phyloP scores from a whole-genome alignment of 2,888 invertebrate genomes.

The Oscheius myriophilus region DNA sequence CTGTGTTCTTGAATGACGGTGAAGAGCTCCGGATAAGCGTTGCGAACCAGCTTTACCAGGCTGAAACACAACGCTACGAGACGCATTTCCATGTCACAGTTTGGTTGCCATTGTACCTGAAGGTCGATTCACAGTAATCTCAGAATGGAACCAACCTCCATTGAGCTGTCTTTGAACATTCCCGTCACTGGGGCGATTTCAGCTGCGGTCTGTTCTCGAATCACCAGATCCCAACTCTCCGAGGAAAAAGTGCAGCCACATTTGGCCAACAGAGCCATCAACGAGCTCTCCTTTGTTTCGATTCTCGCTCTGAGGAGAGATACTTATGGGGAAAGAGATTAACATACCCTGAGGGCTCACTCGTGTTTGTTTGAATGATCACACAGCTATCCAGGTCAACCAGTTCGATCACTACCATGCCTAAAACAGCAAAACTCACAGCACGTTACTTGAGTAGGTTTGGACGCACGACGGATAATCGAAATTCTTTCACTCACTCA shows the following conservation, averaged over 20 bases:
- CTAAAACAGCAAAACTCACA: background rate
- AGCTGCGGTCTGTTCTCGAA: conserved; percentile 42
- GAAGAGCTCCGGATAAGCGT: conserved; percentile 63
- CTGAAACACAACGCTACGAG: conserved; percentile 62
- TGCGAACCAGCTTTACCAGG: conserved; percentile 65
- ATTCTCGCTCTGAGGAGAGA: conserved; percentile 34
- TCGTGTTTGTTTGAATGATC: conserved; percentile 19
- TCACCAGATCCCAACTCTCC: conserved; percentile 59
- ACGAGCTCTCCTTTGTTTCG: conserved; percentile 38
- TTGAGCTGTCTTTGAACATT: conserved; percentile 63
- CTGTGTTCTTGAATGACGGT: conserved; percentile 63
- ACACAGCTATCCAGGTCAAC: conserved; percentile 14
- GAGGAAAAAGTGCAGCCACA: conserved; percentile 63
- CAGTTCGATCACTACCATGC: conserved; percentile 21
- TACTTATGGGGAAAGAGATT: background rate
- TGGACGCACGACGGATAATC: too few relatives aligned
- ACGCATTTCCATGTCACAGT: conserved; percentile 62
- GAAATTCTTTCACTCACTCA: too few relatives aligned
- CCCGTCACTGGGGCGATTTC: conserved; percentile 54
- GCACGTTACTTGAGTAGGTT: too few relatives aligned
- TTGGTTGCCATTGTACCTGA: conserved; percentile 58
- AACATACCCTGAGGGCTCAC: conserved; percentile 7
- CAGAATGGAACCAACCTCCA: conserved; percentile 40
- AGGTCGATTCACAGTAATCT: background rate
- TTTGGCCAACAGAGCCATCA: conserved; percentile 37